Evolutionary conservation across 2,113 vertebrate genomes (phyloP).

Genomic region (Rynchops niger): DNA sequence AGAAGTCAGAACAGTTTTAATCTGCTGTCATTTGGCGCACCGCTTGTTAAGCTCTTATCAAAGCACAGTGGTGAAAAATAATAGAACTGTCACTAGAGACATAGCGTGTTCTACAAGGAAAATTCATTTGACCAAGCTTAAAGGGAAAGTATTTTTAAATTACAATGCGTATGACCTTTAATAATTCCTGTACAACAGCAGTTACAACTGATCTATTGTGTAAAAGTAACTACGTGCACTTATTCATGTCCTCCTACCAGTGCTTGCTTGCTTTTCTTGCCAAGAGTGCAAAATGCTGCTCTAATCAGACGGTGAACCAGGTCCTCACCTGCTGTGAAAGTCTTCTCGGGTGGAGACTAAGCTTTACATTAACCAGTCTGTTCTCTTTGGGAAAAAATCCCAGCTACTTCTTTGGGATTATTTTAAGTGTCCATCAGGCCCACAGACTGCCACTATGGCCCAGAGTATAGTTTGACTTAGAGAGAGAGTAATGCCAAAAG

Average conservation of each 20-base stretch:
- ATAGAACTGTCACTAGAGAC: not conserved
- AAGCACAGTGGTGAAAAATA: not conserved
- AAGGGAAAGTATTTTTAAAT: not conserved
- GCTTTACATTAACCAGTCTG: not conserved
- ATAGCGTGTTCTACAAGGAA: not conserved
- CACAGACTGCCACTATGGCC: not conserved
- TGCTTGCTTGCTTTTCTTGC: not conserved
- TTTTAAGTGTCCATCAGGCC: not conserved
- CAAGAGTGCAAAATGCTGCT: not conserved
- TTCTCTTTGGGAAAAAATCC: not conserved
- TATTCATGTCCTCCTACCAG: not conserved
- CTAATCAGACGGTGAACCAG: not conserved
- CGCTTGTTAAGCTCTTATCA: not conserved
- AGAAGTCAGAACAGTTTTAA: not conserved
- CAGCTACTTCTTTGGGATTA: not conserved
- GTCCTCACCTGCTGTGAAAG: not conserved
- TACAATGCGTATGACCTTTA: not conserved
- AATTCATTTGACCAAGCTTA: not conserved
- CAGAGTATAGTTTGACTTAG: not conserved
- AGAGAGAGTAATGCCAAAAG: not conserved
- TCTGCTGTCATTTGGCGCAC: not conserved
- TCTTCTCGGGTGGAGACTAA: not conserved
- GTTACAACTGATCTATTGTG: not conserved
- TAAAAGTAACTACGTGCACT: not conserved
- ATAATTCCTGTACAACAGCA: not conserved